Evolutionary conservation across 2,888 invertebrate genomes (phyloP), one percentile per base, ranked within the genome.

Genomic region (Sipha maydis): DNA sequence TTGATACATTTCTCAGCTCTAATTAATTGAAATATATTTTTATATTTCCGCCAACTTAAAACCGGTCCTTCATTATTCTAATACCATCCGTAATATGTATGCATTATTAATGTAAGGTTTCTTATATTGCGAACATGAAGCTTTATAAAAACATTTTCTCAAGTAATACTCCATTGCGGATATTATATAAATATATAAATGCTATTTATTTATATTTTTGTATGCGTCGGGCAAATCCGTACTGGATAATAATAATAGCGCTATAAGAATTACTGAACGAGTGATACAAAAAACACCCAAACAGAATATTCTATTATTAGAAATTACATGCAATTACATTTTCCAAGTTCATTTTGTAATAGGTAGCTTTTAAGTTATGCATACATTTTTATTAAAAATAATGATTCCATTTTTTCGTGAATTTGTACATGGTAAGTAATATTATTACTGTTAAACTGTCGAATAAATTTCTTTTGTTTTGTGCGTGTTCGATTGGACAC

Each of bases 1-100:
- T 38, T 48, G 8, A 48, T 54, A 56, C 79, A 34, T 48, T 31
- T 56, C 25, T 56, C 25, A 25, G 34, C 25, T 79, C 21, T 79
- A 67, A 82, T 31, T 71, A 69, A 71, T 82, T 71, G 69, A 71
- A 82, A 71, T 82, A 71, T 48, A 71, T 82, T 48, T 69, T 48
- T 31, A 25, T 80, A 38, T 79, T 38, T 61, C 34, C 38, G 11
- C 21, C 25, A 69, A 82, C 82, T 82, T 71, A 82, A 82, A 71
- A 28, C 82, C 69, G 25, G 69, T 48, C 82, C 31, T 82, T 71
- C 28, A 21, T 82, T 71, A 82, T 31, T 41, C 48, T 69, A 48
- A 48, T 71, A 82, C 82, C 67, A 14, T 69, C 69, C 41, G 48
- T 17, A 31, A 31, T 48, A 41, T n/a, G 41, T 9, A 1, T 69